phyloP scores from a whole-genome alignment of 2,888 invertebrate species.

The Mythimna loreyi region DNA sequence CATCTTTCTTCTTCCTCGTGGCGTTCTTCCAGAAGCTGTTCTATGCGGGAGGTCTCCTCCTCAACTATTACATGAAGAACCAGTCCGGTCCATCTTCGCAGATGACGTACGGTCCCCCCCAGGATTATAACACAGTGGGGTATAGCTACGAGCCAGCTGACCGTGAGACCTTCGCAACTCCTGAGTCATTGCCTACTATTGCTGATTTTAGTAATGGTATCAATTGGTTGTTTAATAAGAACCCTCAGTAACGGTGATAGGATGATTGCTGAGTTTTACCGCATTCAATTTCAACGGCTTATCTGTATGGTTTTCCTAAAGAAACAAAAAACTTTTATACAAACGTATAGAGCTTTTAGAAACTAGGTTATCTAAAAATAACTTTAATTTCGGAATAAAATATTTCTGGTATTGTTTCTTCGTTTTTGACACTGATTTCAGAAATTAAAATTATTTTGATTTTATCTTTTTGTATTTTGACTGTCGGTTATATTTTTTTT shows the following conservation, averaged over 20 bases:
- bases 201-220: conserved; percentile 77
- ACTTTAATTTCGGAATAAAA: too few species aligned
- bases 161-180: conserved; percentile 70
- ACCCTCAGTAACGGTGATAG: conserved; percentile 15
- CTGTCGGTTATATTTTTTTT: too few species aligned
- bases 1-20: conserved; percentile 81
- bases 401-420: too few species aligned
- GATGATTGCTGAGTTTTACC: neutral
- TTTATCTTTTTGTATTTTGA: too few species aligned
- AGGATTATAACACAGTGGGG: conserved; percentile 84
- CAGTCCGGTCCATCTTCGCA: conserved; percentile 63
- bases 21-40: conserved; percentile 86
- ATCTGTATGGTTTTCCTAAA: neutral
- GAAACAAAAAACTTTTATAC: neutral
- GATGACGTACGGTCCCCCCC: conserved; percentile 77
- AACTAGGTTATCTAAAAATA: too few species aligned
- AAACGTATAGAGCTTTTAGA: too few species aligned
- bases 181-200: conserved; percentile 71
- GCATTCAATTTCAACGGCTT: neutral
- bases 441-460: too few species aligned
- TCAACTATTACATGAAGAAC: conserved; percentile 82
- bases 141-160: conserved; percentile 86
- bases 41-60: conserved; percentile 77
- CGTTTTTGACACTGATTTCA: too few species aligned
- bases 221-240: conserved; percentile 80